Evolutionary conservation across 2,888 invertebrate genomes (phyloP).

Genomic region (Drosophila barbarae): DNA sequence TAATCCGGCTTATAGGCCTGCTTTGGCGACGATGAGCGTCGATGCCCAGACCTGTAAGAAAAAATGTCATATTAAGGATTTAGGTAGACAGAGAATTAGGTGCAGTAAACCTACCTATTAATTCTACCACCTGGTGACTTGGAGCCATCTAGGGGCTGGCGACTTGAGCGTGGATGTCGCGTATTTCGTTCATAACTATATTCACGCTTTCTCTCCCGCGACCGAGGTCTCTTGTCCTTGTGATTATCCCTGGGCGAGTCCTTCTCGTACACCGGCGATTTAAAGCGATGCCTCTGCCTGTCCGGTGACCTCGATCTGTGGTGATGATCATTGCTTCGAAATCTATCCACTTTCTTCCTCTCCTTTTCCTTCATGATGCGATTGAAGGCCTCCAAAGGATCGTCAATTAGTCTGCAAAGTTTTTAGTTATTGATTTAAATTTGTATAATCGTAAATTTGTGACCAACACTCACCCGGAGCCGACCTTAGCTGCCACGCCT

Average conservation of each 20-base stretch:
- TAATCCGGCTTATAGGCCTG: conserved; percentile 32
- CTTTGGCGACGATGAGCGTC: conserved; percentile 35
- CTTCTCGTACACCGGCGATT: conserved; percentile 71
- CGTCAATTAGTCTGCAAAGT: conserved; percentile 84
- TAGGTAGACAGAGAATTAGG: not conserved
- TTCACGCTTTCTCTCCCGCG: conserved; percentile 64
- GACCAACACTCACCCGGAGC: conserved; percentile 71
- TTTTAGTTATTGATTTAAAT: not conserved
- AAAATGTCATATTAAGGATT: not conserved
- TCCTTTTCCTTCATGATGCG: conserved; percentile 91
- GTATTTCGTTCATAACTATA: conserved; percentile 58
- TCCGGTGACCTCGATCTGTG: conserved; percentile 78
- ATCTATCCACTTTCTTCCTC: conserved; percentile 81
- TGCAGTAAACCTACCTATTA: conserved; percentile 50
- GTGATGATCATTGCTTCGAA: conserved; percentile 80
- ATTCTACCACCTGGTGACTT: conserved; percentile 59
- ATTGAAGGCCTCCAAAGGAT: conserved; percentile 92
- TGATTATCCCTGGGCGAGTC: conserved; percentile 63
- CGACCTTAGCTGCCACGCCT: conserved; percentile 78
- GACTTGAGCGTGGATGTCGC: conserved; percentile 45
- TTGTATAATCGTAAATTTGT: no score
- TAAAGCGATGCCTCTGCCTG: conserved; percentile 69
- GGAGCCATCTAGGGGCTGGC: conserved; percentile 55
- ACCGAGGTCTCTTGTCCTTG: conserved; percentile 61
- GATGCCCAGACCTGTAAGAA: conserved; percentile 23